Conservation (phyloP, 2,888 invertebrate genomes). For the Trachelus tabidus region DNA sequence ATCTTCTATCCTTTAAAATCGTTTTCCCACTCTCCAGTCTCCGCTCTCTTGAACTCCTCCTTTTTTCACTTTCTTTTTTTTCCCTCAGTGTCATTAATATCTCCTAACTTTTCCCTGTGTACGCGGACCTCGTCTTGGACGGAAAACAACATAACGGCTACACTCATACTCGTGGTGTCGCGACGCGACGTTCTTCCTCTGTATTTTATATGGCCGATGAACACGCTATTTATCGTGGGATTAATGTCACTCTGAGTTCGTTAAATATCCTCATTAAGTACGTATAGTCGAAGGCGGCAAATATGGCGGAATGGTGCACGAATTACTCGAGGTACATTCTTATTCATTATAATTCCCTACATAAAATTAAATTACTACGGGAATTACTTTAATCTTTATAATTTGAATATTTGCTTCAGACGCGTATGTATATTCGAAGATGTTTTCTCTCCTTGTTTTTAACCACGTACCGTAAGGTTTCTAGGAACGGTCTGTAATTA, state of each 20-base stretch:
- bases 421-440: background rate
- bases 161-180: background rate
- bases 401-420: background rate
- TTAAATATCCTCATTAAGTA: no score
- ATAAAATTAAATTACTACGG: background rate
- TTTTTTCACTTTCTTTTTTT: background rate
- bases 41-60: background rate
- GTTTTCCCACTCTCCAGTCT: background rate
- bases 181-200: background rate
- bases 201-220: background rate
- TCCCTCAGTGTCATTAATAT: background rate
- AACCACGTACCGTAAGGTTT: background rate
- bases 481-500: background rate
- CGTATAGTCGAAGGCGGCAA: no score
- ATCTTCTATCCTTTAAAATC: background rate
- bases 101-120: background rate
- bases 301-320: no score
- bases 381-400: background rate
- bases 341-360: background rate
- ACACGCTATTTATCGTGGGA: no score
- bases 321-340: background rate
- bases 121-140: background rate
- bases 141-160: background rate
- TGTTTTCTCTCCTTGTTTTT: background rate
- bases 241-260: no score